A percentile compares a stretch with the other conserved stretches of the same genome.
Evolutionary conservation across 1,140 invertebrate species (phyloP).

Genomic region (Zaprionus ghesquierei): DNA sequence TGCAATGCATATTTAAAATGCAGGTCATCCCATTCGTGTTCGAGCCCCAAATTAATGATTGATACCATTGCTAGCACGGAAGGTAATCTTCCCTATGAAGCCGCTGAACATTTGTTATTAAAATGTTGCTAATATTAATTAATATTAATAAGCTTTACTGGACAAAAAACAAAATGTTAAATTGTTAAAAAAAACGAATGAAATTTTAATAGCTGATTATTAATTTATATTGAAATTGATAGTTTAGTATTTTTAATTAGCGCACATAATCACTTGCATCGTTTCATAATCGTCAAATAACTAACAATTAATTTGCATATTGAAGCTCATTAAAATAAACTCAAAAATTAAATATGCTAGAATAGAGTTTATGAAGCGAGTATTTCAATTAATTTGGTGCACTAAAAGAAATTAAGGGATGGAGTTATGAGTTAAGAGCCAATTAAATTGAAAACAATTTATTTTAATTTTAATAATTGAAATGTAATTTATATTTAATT

Average conservation of each 20-base stretch:
- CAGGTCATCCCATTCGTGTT: conserved; percentile 18
- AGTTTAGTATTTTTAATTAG: conserved; percentile 22
- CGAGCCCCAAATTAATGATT: conserved; percentile 29
- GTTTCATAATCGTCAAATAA: neutral
- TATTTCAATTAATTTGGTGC: neutral
- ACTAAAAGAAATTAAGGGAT: neutral
- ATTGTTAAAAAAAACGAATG: neutral
- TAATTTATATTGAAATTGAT: conserved; percentile 17
- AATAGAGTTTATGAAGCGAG: neutral
- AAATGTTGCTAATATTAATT: conserved; percentile 19
- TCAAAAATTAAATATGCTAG: neutral
- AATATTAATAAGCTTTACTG: conserved; percentile 14
- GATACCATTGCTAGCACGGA: neutral
- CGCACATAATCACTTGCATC: neutral
- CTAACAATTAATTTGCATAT: neutral
- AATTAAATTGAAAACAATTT: too few relatives aligned
- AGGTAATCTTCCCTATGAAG: conserved; percentile 6
- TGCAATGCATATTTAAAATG: conserved; percentile 42
- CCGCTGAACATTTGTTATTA: conserved; percentile 4
- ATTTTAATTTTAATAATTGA: too few relatives aligned
- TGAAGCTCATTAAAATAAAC: neutral
- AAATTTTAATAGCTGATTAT: neutral
- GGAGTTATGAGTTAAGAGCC: too few relatives aligned
- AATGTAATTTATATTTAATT: too few relatives aligned
- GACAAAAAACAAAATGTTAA: too few relatives aligned